Percentiles rank a stretch among this genome's conserved stretches.
phyloP scores from a whole-genome alignment of 2,888 invertebrate genomes.

The Hydropsyche betteni region DNA sequence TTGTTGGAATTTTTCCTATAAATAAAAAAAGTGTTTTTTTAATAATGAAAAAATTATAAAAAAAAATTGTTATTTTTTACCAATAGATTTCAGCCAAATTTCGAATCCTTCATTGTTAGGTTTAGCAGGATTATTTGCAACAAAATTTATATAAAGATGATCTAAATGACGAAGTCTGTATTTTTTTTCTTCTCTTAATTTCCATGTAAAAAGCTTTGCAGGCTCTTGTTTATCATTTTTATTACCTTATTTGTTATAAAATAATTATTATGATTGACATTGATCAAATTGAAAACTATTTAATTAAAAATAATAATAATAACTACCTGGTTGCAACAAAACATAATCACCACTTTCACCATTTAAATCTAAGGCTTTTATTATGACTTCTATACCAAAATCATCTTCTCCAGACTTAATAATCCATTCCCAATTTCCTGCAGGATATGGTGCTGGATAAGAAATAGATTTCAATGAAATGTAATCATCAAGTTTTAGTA shows the following conservation, averaged over 20 bases:
- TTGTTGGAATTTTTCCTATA: slow-evolving; percentile 42
- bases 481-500: slow-evolving; percentile 24
- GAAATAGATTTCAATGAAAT: slow-evolving; percentile 55
- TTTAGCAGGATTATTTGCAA: slow-evolving; percentile 2
- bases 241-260: slow-evolving; percentile 38
- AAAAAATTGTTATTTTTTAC: slow-evolving; percentile 37
- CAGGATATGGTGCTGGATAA: slow-evolving; percentile 58
- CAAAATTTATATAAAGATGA: slow-evolving; percentile 40
- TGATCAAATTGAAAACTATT: background rate
- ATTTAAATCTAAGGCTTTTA: slow-evolving; percentile 59
- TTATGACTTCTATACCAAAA: slow-evolving; percentile 61
- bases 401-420: background rate
- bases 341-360: slow-evolving; percentile 60
- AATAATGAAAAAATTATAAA: background rate
- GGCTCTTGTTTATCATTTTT: slow-evolving; percentile 25
- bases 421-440: slow-evolving; percentile 51
- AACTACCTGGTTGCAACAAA: slow-evolving; percentile 61
- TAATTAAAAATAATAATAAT: background rate
- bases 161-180: slow-evolving; percentile 46
- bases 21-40: background rate
- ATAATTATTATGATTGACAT: background rate
- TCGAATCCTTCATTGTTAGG: slow-evolving; percentile 45
- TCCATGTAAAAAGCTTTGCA: slow-evolving; percentile 41
- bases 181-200: slow-evolving; percentile 42
- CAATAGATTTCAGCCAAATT: slow-evolving; percentile 42